Base-by-base conservation (phyloP, 2,888 invertebrate species). In the Strigamia transsilvanica region DNA sequence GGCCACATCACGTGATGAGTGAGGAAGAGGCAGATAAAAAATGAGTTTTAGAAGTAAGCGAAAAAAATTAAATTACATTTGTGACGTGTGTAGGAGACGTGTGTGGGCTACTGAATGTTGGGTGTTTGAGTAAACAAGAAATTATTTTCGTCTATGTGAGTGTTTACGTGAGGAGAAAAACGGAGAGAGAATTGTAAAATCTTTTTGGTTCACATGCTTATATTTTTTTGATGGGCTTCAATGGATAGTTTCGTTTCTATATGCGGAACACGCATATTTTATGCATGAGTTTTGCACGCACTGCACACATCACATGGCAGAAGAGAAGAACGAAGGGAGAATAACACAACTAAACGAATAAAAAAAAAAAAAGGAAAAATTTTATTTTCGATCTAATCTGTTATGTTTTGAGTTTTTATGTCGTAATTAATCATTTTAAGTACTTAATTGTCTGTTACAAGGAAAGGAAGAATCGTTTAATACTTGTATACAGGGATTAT, bases 341-440 rank as follows among this genome's bases (percentile, higher is more conserved):
- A 84, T 80, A 84, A 84, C 82, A 84, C 83, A 21, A 80, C 81
- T 61, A 84, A 81, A 41, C n/a, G 84, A 83, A 61, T 82, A 27
- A 66, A 73, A 73, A 4, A 21, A 23, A 21, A 23, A 66, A 12
- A 66, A 9, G 21, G 12, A 66, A 66, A 66, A 66, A 66, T 80
- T 73, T 21, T 18, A 41, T 73, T 73, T 81, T 42, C 32, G 34
- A n/a, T 73, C 41, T n/a, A 79, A 66, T 80, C 80, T 82, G 66
- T 34, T 81, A 13, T 41, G 56, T 41, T 46, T 42, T 77, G 15
- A 86, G 84, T 85, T 87, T 84, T 83, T 82, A 93, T 83, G 77
- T 81, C 84, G n/a, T 41, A 46, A 51, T 42, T 79, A 51, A 79
- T 79, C 79, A 79, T 79, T 46, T 79, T 42, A 34, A 79, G 34